A percentile compares a stretch with the other conserved stretches of the same genome.
Conservation (phyloP, 2,797 vertebrate genomes). For the Mareca penelope region DNA sequence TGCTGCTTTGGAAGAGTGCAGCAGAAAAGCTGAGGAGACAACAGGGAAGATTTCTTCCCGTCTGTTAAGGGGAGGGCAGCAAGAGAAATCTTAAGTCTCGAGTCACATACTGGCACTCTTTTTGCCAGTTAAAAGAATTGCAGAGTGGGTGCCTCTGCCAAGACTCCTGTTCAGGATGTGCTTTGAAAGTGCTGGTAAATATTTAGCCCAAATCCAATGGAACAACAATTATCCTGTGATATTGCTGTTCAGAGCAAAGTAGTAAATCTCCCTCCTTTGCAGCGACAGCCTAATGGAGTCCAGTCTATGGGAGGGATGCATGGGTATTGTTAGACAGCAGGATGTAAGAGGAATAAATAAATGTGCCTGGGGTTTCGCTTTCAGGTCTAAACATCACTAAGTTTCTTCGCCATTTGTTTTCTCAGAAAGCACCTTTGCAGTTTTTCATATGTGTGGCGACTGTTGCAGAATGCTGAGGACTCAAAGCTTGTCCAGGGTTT, state of each 20-base stretch:
- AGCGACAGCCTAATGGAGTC: neutral
- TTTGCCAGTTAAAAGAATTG: neutral
- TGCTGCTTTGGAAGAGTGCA: conserved; percentile 9
- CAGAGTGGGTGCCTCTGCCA: neutral
- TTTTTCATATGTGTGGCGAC: neutral
- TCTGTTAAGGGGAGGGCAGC: neutral
- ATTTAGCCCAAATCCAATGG: conserved; percentile 10
- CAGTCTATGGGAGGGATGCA: neutral
- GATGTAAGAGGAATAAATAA: neutral
- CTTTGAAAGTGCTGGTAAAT: conserved; percentile 11
- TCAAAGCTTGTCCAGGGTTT: neutral
- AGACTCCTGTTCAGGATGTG: neutral
- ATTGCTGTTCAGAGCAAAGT: neutral
- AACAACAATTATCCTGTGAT: neutral
- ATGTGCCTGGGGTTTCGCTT: neutral
- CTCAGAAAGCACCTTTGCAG: neutral
- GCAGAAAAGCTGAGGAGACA: conserved; percentile 29
- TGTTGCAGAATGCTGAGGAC: neutral
- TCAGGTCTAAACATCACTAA: neutral
- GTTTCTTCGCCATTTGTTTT: neutral
- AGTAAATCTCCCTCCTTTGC: neutral
- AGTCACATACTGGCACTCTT: neutral
- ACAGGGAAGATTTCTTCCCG: neutral
- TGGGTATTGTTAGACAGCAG: neutral
- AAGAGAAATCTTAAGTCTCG: conserved; percentile 21